These are phyloP conservation scores for Andrena cerasifolii DNA, from an alignment of 1,140 invertebrate genomes.

Conservation along the genomic window DNA sequence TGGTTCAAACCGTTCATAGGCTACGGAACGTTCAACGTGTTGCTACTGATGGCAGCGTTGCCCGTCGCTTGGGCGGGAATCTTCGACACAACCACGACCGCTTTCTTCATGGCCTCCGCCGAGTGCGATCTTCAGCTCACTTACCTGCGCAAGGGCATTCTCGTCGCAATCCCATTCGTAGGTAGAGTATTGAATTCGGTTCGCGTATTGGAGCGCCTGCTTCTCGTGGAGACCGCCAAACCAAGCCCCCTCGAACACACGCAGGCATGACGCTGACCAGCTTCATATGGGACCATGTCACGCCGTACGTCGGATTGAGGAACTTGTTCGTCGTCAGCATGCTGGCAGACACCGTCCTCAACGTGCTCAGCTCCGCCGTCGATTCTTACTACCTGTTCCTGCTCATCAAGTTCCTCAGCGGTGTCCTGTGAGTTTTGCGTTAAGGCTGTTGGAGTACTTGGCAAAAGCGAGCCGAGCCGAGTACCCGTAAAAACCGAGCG, in stretches of 20 bases:
- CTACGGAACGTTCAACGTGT: slow-evolving; percentile 78
- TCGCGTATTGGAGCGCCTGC: too few species aligned
- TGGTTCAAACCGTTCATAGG: slow-evolving; percentile 65
- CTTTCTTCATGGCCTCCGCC: slow-evolving; percentile 77
- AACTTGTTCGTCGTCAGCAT: slow-evolving; percentile 82
- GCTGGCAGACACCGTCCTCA: slow-evolving; percentile 83
- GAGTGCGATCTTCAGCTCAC: slow-evolving; percentile 78
- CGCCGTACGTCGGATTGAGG: slow-evolving; percentile 80
- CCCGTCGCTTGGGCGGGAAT: slow-evolving; percentile 74
- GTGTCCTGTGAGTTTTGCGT: slow-evolving; percentile 85
- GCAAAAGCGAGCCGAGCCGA: too few species aligned
- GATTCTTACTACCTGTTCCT: slow-evolving; percentile 83
- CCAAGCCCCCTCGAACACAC: slow-evolving; percentile 7
- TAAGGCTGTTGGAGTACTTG: too few species aligned
- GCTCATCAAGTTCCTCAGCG: slow-evolving; percentile 83
- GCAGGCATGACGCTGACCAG: slow-evolving; percentile 84
- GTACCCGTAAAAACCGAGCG: too few species aligned
- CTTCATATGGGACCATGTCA: slow-evolving; percentile 84
- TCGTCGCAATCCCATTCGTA: slow-evolving; percentile 74
- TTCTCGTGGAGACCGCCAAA: too few species aligned
- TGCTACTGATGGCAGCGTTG: slow-evolving; percentile 74
- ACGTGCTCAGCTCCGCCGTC: slow-evolving; percentile 80
- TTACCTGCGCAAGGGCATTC: slow-evolving; percentile 74
- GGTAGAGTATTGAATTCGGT: slow-evolving; percentile 67
- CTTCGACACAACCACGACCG: slow-evolving; percentile 77